A percentile compares a stretch with the other conserved stretches of the same genome.
Evolutionary conservation across 2,888 invertebrate species (phyloP).

Genomic region (Heliconius ismenius): DNA sequence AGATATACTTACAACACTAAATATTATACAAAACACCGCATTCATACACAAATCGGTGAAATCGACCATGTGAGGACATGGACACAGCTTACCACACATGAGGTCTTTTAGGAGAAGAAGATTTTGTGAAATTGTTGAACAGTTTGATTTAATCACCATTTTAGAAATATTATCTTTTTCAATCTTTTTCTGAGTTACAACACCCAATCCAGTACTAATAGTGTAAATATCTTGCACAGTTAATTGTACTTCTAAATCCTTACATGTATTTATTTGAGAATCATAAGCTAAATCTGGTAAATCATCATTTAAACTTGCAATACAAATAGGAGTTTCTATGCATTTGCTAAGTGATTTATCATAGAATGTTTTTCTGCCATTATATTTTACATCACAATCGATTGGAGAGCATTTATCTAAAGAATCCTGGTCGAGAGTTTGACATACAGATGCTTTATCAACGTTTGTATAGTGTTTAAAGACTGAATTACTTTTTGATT

Average conservation of each 20-base stretch:
- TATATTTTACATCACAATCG: slow-evolving; percentile 65
- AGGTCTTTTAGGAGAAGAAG: slow-evolving; percentile 60
- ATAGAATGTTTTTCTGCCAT: slow-evolving; percentile 57
- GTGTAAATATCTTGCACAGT: slow-evolving; percentile 61
- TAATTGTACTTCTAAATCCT: slow-evolving; percentile 58
- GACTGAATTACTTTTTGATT: slow-evolving; percentile 42
- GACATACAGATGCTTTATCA: slow-evolving; percentile 51
- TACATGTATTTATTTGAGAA: slow-evolving; percentile 60
- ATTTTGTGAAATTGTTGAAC: slow-evolving; percentile 68
- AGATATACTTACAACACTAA: slow-evolving; percentile 53
- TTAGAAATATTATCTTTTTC: slow-evolving; percentile 41
- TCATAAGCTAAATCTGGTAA: slow-evolving; percentile 62
- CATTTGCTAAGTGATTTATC: slow-evolving; percentile 53
- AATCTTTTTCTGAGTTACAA: slow-evolving; percentile 47
- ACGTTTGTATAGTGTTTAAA: slow-evolving; percentile 48
- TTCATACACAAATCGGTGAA: slow-evolving; percentile 52
- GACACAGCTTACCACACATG: slow-evolving; percentile 58
- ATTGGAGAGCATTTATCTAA: slow-evolving; percentile 60
- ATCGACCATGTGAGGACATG: slow-evolving; percentile 47
- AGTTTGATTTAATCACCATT: slow-evolving; percentile 57
- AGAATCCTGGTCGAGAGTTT: slow-evolving; percentile 59
- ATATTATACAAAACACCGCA: slow-evolving; percentile 56
- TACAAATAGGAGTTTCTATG: slow-evolving; percentile 54
- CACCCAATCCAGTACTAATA: slow-evolving; percentile 60
- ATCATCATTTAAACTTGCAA: slow-evolving; percentile 49